Percentiles rank a stretch among this genome's conserved stretches.
These are phyloP conservation scores for Oophaga sylvatica DNA, from an alignment of 2,797 vertebrate genomes.

Conservation along the genomic window DNA sequence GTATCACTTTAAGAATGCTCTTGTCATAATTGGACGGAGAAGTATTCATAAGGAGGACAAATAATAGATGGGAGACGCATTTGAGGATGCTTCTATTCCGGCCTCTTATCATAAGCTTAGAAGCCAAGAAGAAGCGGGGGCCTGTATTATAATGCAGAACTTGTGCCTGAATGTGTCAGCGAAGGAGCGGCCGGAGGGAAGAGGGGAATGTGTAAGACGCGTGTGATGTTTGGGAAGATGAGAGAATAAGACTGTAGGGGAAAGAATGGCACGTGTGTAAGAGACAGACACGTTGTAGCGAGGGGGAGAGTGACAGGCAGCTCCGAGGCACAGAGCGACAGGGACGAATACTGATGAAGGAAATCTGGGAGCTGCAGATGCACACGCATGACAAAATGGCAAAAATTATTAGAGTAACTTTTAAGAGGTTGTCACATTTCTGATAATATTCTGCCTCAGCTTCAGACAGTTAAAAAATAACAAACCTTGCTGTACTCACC, in stretches of 20 bases:
- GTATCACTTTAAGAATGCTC: no score
- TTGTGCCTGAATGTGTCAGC: neutral
- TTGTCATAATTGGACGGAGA: no score
- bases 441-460: no score
- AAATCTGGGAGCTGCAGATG: neutral
- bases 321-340: neutral
- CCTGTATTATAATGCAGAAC: neutral
- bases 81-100: neutral
- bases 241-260: slow-evolving; percentile 19
- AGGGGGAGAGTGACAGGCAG: neutral
- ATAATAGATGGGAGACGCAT: neutral
- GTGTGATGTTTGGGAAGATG: slow-evolving; percentile 15
- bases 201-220: neutral
- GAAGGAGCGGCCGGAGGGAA: slow-evolving; percentile 17
- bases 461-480: no score
- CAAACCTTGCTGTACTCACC: no score
- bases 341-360: neutral
- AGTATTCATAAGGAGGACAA: slow-evolving; percentile 31
- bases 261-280: slow-evolving; percentile 5
- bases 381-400: neutral
- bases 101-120: neutral
- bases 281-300: neutral
- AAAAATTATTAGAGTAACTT: neutral
- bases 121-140: neutral
- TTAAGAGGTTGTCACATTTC: neutral